Conservation (phyloP, 2,113 vertebrate species). For the Sinocyclocheilus rhinocerous region DNA sequence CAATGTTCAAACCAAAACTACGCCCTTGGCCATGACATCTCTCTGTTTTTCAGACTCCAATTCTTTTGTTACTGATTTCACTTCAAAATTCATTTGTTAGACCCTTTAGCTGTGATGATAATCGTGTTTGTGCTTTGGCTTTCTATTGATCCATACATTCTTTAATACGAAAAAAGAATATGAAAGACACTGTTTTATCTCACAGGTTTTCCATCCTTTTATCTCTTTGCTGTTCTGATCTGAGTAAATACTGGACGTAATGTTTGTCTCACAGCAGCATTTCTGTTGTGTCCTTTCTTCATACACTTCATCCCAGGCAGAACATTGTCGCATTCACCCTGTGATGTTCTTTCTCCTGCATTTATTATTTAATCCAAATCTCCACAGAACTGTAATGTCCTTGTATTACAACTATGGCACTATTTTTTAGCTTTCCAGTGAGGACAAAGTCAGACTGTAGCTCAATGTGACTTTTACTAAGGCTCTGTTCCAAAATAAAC, state of each 20-base stretch:
- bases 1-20: no score
- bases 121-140: background rate
- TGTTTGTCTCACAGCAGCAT: background rate
- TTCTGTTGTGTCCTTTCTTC: background rate
- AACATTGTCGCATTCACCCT: background rate
- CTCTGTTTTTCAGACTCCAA: background rate
- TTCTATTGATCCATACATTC: background rate
- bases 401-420: background rate
- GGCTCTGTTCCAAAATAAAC: background rate
- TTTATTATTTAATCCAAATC: slow-evolving; percentile 5
- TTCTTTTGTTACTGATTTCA: background rate
- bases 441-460: background rate
- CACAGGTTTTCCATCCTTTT: background rate
- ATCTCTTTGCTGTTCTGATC: background rate
- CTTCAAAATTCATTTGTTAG: background rate
- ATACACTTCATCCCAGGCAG: background rate
- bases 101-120: background rate
- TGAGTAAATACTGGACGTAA: background rate
- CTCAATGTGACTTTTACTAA: background rate
- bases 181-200: background rate
- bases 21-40: background rate
- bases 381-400: slow-evolving; percentile 13
- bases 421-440: background rate
- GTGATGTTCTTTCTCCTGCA: background rate
- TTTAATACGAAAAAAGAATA: background rate